Conservation (phyloP, 2,113 vertebrate species). For the Cavia aperea region DNA sequence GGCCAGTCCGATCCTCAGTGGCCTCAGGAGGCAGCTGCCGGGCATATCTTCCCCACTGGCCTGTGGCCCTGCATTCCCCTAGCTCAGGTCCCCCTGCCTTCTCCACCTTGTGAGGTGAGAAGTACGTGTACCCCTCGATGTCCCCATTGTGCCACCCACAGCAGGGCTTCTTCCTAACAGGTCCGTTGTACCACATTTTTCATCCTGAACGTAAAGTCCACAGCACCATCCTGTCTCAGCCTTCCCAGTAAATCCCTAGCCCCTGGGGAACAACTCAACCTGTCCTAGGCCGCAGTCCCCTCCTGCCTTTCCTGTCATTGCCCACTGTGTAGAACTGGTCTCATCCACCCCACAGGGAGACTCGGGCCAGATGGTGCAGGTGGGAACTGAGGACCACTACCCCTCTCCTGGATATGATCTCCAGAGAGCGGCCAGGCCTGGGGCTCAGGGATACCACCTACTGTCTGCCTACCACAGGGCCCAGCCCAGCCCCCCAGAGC, state of each 20-base stretch:
- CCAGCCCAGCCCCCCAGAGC: neutral
- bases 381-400: neutral
- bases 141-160: neutral
- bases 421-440: neutral
- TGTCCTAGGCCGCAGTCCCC: neutral
- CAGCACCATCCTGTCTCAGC: neutral
- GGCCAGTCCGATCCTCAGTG: neutral
- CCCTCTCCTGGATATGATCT: too few relatives aligned
- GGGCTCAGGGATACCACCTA: neutral
- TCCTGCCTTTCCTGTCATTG: neutral
- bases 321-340: neutral
- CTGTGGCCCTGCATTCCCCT: neutral
- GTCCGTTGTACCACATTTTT: neutral
- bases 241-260: neutral
- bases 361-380: neutral
- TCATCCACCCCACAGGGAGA: neutral
- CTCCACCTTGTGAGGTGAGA: neutral
- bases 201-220: neutral
- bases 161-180: neutral
- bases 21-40: neutral
- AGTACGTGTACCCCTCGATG: neutral
- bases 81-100: neutral
- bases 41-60: neutral
- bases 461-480: neutral
- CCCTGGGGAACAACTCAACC: neutral